Base-by-base conservation (phyloP, 1,140 invertebrate species). In the Drosophila triauraria region DNA sequence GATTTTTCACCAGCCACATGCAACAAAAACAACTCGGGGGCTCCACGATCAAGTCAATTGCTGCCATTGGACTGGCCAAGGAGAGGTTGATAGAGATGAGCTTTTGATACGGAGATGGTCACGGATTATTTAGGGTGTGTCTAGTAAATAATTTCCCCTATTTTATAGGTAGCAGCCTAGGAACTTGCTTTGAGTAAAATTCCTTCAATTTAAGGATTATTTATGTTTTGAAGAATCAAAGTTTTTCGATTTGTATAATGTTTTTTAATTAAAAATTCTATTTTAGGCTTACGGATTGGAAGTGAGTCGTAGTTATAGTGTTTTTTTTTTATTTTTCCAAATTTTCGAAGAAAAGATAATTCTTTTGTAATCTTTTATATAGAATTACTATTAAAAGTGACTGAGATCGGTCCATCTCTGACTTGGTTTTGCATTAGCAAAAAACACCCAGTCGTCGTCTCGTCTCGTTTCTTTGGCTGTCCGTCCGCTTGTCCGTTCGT, bases 31-130 rank as follows among this genome's bases (percentile, higher is more conserved):
- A 30, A 30, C 54, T 44, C 13, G 44, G 38, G 51, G 30, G 32
- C 76, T 70, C 57, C 75, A 72, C 75, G 75, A 78, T 78, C 76
- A 78, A 64, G 53, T 78, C 76, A 78, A 78, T 78, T 78, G 75
- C 57, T 65, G 72, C 58, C 56, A 51, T 57, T 70, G 59, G 59
- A 78, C 53, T 70, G 58, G 56, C 56, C 4, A 9, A 23, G 9
- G 27, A 43, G 63, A 43, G 40, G 32, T 51, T 44, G 72, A 25
- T 42, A 76, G 74, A 53, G 72, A 76, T 67, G 74, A 65, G 30
- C 40, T 30, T 38, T 0, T 2, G 51, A 15, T 30, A 32, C 15
- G 12, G 13, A n/a, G 32, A 8, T 65, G 23, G 13, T 27, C 20
- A 47, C 9, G 20, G 30, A 10, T 43, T 23, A 9, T 5, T n/a